Base-by-base conservation (phyloP, 2,113 vertebrate species). In the Raja brachyura region DNA sequence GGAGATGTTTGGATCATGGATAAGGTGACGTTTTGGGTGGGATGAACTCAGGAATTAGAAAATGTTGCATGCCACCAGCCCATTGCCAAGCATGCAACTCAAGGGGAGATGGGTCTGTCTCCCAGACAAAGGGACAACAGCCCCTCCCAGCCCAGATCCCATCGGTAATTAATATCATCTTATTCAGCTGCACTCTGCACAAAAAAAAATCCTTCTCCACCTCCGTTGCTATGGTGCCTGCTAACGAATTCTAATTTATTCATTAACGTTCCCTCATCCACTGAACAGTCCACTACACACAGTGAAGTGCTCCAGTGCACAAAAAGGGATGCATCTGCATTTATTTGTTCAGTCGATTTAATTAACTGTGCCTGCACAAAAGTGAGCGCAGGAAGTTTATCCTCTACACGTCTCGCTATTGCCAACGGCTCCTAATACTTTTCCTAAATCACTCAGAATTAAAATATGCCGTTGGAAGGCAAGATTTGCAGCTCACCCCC, bases 211-310 rank as follows among this genome's bases (percentile, higher is more conserved):
- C 5, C 61, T 63, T 31, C 59, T 63, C 59, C 83, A 66, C 83
- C n/a, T 63, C 83, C 5, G 28, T 66, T 88, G 83, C 59, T 31
- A 16, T n/a, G 83, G 59, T 88, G 59, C 59, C 83, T 63, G 28
- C 83, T 88, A 66, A 88, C n/a, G 25, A 88, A 88, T 88, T 88
- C 59, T 88, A 88, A 88, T 88, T 14, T 31, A 88, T 31, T 88
- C 83, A 88, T 88, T 88, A 88, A 88, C 16, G 56, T 88, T 66
- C 59, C 59, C 83, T 88, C 59, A 88, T 88, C 83, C 83, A 63
- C 59, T 31, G 63, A 88, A 88, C 83, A 88, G 59, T 66, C 59
- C 83, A 66, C 28, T 88, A 88, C 83, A 56, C 59, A 88, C 13
- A 88, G 59, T 56, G 63, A 63, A 18, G 56, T 33, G 83, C 83